phyloP scores from a whole-genome alignment of 2,888 invertebrate genomes.

The Drosophila atroscutellata region DNA sequence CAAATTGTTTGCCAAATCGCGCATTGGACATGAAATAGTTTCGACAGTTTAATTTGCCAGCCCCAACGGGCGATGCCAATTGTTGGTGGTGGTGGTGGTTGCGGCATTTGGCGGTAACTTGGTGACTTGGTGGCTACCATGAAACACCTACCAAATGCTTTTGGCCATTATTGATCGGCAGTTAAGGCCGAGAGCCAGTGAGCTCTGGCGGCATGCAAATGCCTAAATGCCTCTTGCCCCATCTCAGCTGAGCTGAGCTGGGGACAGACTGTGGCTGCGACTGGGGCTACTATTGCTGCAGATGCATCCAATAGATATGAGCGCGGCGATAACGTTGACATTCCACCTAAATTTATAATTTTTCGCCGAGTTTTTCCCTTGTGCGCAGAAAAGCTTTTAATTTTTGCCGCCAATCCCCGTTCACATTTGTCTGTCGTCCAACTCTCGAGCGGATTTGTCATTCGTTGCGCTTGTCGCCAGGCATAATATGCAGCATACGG shows the following conservation, averaged over 20 bases:
- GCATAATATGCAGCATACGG: constrained; percentile 16
- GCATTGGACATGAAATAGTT: constrained; percentile 83
- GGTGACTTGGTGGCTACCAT: constrained; percentile 68
- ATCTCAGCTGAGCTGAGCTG: constrained; percentile 12
- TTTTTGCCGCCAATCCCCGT: constrained; percentile 78
- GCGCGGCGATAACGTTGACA: constrained; percentile 78
- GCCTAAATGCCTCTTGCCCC: constrained; percentile 60
- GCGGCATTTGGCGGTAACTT: constrained; percentile 41
- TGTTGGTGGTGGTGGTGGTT: constrained; percentile 38
- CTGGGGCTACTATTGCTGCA: constrained; percentile 25
- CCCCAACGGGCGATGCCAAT: constrained; percentile 52
- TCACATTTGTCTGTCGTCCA: constrained; percentile 52
- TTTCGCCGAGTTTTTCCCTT: constrained; percentile 70
- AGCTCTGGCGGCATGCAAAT: constrained; percentile 60
- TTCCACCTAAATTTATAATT: constrained; percentile 82
- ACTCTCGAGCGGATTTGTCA: constrained; percentile 67
- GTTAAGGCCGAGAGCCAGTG: constrained; percentile 32
- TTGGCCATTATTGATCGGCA: constrained; percentile 71
- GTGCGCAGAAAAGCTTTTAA: constrained; percentile 76
- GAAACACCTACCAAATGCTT: constrained; percentile 74
- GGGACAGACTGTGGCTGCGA: constrained; percentile 31
- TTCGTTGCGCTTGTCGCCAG: constrained; percentile 40
- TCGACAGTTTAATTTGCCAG: constrained; percentile 84
- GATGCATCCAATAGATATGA: constrained; percentile 77
- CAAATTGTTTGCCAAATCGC: constrained; percentile 83